Base-by-base conservation (phyloP, 2,113 vertebrate species). In the Polypterus bichir region DNA sequence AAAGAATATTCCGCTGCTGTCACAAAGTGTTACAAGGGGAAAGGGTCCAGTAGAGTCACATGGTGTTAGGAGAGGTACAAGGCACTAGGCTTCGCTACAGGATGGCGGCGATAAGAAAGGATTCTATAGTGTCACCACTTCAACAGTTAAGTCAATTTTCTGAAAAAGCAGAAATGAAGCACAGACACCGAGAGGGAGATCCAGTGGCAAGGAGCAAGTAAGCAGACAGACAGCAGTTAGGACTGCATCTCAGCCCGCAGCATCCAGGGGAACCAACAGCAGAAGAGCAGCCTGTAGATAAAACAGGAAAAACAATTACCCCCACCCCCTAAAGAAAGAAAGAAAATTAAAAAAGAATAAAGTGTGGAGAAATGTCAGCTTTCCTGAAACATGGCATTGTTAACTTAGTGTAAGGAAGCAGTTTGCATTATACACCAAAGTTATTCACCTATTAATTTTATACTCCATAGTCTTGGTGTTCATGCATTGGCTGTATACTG, bases 261-360 rank as follows among this genome's bases (percentile, higher is more conserved):
- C 89, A 95, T 93, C 92, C 92, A 95, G 4, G 92, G 92, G 63
- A 95, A 95, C 92, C 92, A 95, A 71, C 92, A 95, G 75, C 92
- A 94, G 82, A 95, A 95, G 66, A 95, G 88, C 75, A 95, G 83
- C 83, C 92, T 95, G 82, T n/a, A n/a, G n/a, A n/a, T n/a, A n/a
- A n/a, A n/a, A n/a, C n/a, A n/a, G n/a, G n/a, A n/a, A n/a, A n/a
- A n/a, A n/a, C n/a, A n/a, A n/a, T n/a, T n/a, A n/a, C n/a, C n/a
- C n/a, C n/a, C n/a, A n/a, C n/a, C n/a, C n/a, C n/a, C n/a, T n/a
- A n/a, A n/a, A n/a, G n/a, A n/a, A n/a, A n/a, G n/a, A n/a, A n/a
- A n/a, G n/a, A n/a, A n/a, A n/a, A n/a, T n/a, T n/a, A n/a, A n/a
- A n/a, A n/a, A n/a, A n/a, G n/a, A n/a, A n/a, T n/a, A n/a, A n/a